Evolutionary conservation across 2,888 invertebrate genomes (phyloP), one percentile per base, ranked within the genome.

Genomic region (Oligia fasciuncula): DNA sequence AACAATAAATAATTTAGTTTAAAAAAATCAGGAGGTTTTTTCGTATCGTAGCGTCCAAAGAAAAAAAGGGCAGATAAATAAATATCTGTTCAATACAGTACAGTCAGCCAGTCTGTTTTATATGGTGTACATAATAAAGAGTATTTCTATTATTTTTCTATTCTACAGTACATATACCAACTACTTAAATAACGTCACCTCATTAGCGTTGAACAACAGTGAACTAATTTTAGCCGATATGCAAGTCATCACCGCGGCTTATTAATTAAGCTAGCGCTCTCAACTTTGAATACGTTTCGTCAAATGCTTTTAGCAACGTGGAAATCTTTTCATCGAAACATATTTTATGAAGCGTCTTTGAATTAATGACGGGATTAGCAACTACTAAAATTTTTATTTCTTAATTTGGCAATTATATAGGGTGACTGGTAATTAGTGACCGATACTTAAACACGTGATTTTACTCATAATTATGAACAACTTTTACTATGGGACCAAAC

Each of bases 261-360:
- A 54, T 79, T 84, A 84, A 82, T 82, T 84, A 82, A 84, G 69
- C 69, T 51, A 65, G 81, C 79, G 49, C 60, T 84, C 60, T 82
- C 84, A 65, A 71, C 40, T 63, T 71, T 84, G 84, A 79, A 79
- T 82, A 73, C 79, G 29, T 49, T 82, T 84, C 81, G 84, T 79
- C 79, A 84, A 84, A 84, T 69, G 81, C 72, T 84, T 82, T 82
- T 79, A 81, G 67, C 35, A 72, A 29, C 68, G 60, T 40, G 19
- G 40, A 65, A 62, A 69, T 65, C 60, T 79, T 84, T 79, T 84
- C 84, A 73, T 65, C 5, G 17, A 51, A 69, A 68, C 40, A 46
- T 66, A 49, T 51, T 60, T 65, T 40, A 79, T 79, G 19, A 72
- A 73, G 35, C 29, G 6, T 17, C 14, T 60, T 40, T 71, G 23